These are phyloP conservation scores for Chymomyza procnemis DNA, from an alignment of 2,888 invertebrate genomes.

Conservation along the genomic window DNA sequence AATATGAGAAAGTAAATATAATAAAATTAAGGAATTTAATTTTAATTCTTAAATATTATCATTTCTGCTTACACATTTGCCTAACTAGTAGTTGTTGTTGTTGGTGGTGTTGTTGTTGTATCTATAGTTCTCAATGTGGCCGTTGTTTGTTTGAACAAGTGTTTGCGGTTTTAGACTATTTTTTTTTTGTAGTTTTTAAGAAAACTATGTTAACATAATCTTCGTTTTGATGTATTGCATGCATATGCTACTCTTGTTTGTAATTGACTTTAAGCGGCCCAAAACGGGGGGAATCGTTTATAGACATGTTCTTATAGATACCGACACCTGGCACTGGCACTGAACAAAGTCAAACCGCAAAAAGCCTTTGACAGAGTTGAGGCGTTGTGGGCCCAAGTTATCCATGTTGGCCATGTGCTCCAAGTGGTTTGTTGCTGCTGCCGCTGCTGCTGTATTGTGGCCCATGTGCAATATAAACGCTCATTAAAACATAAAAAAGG, in stretches of 20 bases:
- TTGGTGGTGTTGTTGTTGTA: constrained; percentile 11
- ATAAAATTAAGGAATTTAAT: not conserved
- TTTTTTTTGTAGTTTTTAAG: not conserved
- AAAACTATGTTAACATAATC: constrained; percentile 3
- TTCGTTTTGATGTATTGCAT: not conserved
- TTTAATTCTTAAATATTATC: constrained; percentile 1
- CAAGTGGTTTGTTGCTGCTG: not conserved
- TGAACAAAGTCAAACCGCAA: not conserved
- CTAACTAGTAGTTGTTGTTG: constrained; percentile 4
- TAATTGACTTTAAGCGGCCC: not conserved
- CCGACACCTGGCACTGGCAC: not conserved
- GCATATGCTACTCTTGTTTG: not conserved
- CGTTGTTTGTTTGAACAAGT: not conserved
- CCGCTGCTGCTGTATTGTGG: not conserved
- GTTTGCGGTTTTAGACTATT: constrained; percentile 1
- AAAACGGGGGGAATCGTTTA: not conserved
- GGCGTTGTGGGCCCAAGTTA: not conserved
- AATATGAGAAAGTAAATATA: not conserved
- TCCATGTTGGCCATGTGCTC: constrained; percentile 14
- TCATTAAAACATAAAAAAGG: constrained; percentile 73
- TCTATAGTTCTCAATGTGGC: not conserved
- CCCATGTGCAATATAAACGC: constrained; percentile 65
- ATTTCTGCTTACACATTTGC: not conserved
- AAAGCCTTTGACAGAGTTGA: not conserved
- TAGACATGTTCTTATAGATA: not conserved